These are phyloP conservation scores for Holothuria leucospilota DNA, from an alignment of 53 echinoderm and acorn worm genomes.

Conservation along the genomic window DNA sequence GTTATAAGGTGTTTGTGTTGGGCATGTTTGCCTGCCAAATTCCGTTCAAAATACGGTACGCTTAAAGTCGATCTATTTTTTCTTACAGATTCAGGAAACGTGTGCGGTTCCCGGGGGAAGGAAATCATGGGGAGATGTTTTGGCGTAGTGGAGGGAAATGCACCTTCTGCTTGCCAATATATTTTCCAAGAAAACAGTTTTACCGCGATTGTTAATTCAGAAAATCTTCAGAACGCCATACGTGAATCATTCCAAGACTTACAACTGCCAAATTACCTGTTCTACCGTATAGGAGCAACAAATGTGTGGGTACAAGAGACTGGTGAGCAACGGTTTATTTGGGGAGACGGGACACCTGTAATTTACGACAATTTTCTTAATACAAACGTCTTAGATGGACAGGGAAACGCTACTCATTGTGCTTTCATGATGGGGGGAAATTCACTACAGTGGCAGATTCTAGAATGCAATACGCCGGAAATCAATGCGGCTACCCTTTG, in stretches of 20 bases:
- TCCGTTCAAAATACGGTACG: too few relatives aligned
- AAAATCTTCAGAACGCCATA: neutral
- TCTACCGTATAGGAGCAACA: slow-evolving; percentile 14
- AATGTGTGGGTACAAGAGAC: too few relatives aligned
- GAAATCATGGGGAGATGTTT: slow-evolving; percentile 19
- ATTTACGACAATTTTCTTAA: neutral
- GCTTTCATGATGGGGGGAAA: neutral
- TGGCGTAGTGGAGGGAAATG: neutral
- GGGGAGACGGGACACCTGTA: slow-evolving; percentile 33
- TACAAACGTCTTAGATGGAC: too few relatives aligned
- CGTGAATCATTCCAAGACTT: neutral
- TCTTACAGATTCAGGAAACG: slow-evolving; percentile 8
- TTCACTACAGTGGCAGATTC: slow-evolving; percentile 13
- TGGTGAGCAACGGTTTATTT: neutral
- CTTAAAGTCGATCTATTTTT: too few relatives aligned
- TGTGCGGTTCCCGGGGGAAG: neutral
- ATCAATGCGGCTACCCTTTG: slow-evolving; percentile 27
- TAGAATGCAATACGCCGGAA: neutral
- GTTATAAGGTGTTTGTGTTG: too few relatives aligned
- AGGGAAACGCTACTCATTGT: neutral
- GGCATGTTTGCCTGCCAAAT: too few relatives aligned
- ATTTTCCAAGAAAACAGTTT: slow-evolving; percentile 29
- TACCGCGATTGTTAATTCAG: slow-evolving; percentile 16
- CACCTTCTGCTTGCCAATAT: slow-evolving; percentile 3
- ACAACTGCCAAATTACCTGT: slow-evolving; percentile 3